Evolutionary conservation across 2,888 invertebrate genomes (phyloP), one percentile per base, ranked within the genome.

Genomic region (Mythimna ferrago): DNA sequence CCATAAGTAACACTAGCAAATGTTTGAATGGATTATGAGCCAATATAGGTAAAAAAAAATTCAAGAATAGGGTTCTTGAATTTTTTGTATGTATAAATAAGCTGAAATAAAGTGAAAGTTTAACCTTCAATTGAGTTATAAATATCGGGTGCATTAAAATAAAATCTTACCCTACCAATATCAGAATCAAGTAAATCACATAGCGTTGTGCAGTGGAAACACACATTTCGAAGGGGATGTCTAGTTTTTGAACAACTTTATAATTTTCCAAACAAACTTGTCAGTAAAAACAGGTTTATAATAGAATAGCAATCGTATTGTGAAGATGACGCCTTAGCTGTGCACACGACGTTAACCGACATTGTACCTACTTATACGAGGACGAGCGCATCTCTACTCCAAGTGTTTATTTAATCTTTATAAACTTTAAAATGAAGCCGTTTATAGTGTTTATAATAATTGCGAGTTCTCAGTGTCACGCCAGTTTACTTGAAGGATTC

Each of bases 391-490:
- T 71, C 66, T 71, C n/a, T 26, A 66, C 60, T 63, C 41, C 66
- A 63, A 21, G 44, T 48, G 44, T 48, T 71, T 65, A 62, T 60
- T 76, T 51, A 88, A 84, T 86, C 38, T 44, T 11, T 44, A 61
- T 68, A 66, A 73, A 4, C 3, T 83, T 74, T 65, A 82, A 78
- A 79, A 81, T 81, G 81, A 82, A 82, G 61, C 53, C 51, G 19
- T 56, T 57, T 76, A 48, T 48, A 80, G 57, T 89, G 32, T 70
- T 89, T 60, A 68, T 92, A 56, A 76, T 89, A 54, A 56, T 80
- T 32, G 82, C 84, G 67, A 84, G 75, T 73, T 84, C 75, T 72
- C 73, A 86, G 79, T 92, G 91, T 66, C 73, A 82, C 51, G 88
- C 83, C 48, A 69, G 86, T 63, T 65, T 89, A 44, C n/a, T 83